Base-by-base conservation (phyloP, 2,797 vertebrate species). In the Telmatherina bonti region DNA sequence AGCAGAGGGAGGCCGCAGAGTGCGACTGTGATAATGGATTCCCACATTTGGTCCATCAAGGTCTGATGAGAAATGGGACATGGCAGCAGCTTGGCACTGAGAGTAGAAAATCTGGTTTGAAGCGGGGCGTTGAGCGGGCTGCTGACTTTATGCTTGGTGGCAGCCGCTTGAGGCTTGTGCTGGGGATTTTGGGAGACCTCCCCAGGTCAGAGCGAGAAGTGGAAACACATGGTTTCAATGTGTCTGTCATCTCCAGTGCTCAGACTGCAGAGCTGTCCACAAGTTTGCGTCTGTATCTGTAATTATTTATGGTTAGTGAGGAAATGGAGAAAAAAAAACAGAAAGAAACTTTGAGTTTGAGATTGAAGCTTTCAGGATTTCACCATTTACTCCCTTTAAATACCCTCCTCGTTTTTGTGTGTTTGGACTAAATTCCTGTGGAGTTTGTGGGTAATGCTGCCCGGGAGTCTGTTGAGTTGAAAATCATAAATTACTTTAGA, bases 81-180 rank as follows among this genome's bases (percentile, higher is more conserved):
- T 90, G 92, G 89, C 93, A 88, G 87, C 71, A 59, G 80, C 62
- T 91, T 89, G 91, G 89, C 88, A 76, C 13, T 15, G 65, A 57
- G 70, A 84, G 85, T 56, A 78, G 83, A 83, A 81, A 84, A 90
- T 88, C 76, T 78, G 76, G 72, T 89, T 88, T 78, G 81, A 85
- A 74, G 82, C 15, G 47, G 78, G 70, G 75, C 58, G 74, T 30
- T 65, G 79, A 86, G 67, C 15, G 5, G 35, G 64, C 62, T 49
- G 67, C 70, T 77, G 85, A 81, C 77, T 81, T 72, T 54, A 24
- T 41, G 61, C 72, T 74, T 41, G 82, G 79, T 81, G 84, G 83
- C 75, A 70, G 80, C 35, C 68, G 56, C 75, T 85, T 2, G 61
- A 73, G 83, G 82, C 70, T 82, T 64, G 73, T 67, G 78, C 55